These are phyloP conservation scores for Philypnodon macrostomus DNA, from an alignment of 2,797 vertebrate species.

Conservation along the genomic window DNA sequence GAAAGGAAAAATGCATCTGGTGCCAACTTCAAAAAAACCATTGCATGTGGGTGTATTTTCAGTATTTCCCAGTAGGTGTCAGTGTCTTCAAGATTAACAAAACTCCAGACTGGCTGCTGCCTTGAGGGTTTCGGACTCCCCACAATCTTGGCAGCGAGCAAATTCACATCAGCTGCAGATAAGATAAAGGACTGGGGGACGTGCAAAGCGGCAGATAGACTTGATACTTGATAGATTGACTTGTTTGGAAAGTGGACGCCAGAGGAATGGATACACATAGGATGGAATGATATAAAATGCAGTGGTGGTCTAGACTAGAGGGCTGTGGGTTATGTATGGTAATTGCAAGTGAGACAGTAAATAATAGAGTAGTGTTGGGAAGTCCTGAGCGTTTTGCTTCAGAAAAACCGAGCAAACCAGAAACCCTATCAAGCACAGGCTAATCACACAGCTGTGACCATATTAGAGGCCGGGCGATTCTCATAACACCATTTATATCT, in stretches of 20 bases:
- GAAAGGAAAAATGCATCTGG: constrained; percentile 26
- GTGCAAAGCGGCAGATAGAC: constrained; percentile 19
- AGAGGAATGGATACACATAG: constrained; percentile 18
- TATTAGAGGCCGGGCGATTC: constrained; percentile 29
- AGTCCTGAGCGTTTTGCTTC: constrained; percentile 40
- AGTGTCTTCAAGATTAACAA: constrained; percentile 37
- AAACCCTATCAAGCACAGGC: constrained; percentile 18
- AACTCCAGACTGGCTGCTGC: constrained; percentile 18
- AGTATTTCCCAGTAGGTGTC: constrained; percentile 64
- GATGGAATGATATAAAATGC: too few relatives aligned
- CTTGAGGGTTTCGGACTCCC: constrained; percentile 38
- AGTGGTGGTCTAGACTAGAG: constrained; percentile 39
- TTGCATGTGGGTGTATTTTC: constrained; percentile 37
- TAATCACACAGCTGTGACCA: constrained; percentile 28
- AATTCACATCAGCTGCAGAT: constrained; percentile 32
- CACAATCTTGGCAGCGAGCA: constrained; percentile 34
- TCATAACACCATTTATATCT: constrained; percentile 24
- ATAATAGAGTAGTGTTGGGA: constrained; percentile 72
- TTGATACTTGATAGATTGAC: constrained; percentile 18
- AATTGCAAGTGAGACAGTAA: constrained; percentile 57
- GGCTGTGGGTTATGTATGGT: constrained; percentile 42
- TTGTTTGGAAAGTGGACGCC: constrained; percentile 13
- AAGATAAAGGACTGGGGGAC: constrained; percentile 18
- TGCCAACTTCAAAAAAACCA: constrained; percentile 44
- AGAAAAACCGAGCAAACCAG: constrained; percentile 20